These are phyloP conservation scores for Eulemur macaco DNA, from an alignment of 2,113 vertebrate species.

Conservation along the genomic window DNA sequence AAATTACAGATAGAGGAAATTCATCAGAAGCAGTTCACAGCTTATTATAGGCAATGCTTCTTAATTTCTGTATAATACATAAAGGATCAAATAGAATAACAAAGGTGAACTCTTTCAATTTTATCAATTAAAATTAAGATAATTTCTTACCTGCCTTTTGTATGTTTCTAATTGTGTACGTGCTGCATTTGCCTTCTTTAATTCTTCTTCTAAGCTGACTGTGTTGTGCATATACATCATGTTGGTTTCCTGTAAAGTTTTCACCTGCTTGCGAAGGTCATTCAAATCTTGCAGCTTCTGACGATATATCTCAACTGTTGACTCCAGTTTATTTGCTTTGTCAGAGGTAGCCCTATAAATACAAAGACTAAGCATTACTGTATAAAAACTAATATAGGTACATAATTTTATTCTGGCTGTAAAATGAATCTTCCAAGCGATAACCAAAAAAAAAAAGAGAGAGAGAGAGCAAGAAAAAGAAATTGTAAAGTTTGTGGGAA, in stretches of 20 bases:
- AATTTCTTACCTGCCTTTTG: conserved; percentile 91
- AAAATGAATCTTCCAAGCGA: background rate
- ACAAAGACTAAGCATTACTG: background rate
- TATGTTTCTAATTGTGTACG: conserved; percentile 95
- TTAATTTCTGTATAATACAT: background rate
- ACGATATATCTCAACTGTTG: conserved; percentile 94
- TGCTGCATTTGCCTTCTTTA: conserved; percentile 96
- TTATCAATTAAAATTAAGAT: background rate
- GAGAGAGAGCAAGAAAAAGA: background rate
- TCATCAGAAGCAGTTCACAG: background rate
- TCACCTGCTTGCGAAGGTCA: conserved; percentile 95
- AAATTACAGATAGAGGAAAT: background rate
- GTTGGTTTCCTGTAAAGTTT: conserved; percentile 96
- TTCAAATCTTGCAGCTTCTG: conserved; percentile 96
- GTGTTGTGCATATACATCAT: conserved; percentile 98
- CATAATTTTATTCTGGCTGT: background rate
- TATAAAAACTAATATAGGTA: background rate
- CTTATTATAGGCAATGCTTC: background rate
- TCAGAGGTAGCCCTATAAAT: conserved; percentile 87
- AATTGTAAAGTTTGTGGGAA: background rate
- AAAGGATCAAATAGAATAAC: background rate
- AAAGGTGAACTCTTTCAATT: background rate
- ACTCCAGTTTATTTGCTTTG: conserved; percentile 94
- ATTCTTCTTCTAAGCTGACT: conserved; percentile 95
- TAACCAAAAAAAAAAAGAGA: background rate